Evolutionary conservation across 1,140 invertebrate genomes (phyloP), one percentile per base, ranked within the genome.

Genomic region (Parapsyche elsis): DNA sequence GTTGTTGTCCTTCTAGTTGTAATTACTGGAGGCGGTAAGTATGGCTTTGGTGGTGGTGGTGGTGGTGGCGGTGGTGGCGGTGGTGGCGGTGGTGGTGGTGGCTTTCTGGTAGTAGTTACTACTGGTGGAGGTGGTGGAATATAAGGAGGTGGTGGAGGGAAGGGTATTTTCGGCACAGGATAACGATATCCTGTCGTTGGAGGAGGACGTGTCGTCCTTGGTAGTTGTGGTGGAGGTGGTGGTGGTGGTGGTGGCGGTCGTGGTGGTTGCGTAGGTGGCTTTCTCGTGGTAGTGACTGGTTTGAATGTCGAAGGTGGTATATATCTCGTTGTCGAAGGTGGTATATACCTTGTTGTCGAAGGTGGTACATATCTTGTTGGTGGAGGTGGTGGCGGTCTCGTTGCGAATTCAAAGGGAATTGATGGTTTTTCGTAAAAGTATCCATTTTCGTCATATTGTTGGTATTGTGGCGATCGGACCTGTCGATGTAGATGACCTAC

Each of bases 171-270:
- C 21, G 75, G 75, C 14, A 59, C 61, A 1, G 75, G 49, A 12
- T 77, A 77, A 5, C 16, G 4, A 14, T 77, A 77, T 21, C 75
- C 75, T 24, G 30, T 77, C 5, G 53, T 57, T 53, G 64, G 80
- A 24, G 74, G 80, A 0, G 80, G 80, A 12, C 74, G 80, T 77
- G 74, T 49, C 5, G 53, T 57, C 19, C 14, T 16, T 26, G 19
- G 19, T 5, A 45, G 61, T 71, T 64, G 64, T 53, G 64, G 80
- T 45, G 74, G 80, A 0, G 80, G 80, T 23, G 80, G 80, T 77
- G 74, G 80, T 46, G 82, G 74, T 12, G 82, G 78, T 71, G 79
- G 76, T 74, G 80, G 83, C 21, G 81, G 84, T 59, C 9, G 57
- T 19, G 57, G 9, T 19, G 57, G 57, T 21, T 9, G 57, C 16